These are phyloP conservation scores for Paracanthobrama guichenoti DNA, from an alignment of 2,113 vertebrate species.

Conservation along the genomic window DNA sequence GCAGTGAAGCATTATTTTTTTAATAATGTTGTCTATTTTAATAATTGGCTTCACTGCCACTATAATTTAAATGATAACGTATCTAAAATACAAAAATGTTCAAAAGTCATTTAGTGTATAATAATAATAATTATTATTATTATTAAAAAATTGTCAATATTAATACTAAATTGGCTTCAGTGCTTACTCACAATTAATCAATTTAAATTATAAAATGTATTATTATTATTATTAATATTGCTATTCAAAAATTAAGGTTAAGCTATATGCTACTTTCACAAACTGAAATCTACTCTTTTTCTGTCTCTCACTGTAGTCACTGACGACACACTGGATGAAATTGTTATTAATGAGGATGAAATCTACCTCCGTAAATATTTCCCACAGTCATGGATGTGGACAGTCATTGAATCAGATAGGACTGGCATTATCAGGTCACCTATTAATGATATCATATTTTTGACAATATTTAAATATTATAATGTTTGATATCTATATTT, in stretches of 20 bases:
- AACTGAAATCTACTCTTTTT: neutral
- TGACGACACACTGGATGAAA: neutral
- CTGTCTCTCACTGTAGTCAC: neutral
- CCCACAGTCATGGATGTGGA: constrained; percentile 66
- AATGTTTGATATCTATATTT: too few species aligned
- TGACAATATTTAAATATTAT: too few species aligned
- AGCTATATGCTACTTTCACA: neutral
- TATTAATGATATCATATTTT: too few species aligned
- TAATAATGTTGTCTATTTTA: too few species aligned
- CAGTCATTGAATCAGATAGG: neutral
- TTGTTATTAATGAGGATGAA: constrained; percentile 36
- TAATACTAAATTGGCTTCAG: too few species aligned
- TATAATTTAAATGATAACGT: too few species aligned
- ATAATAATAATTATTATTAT: too few species aligned
- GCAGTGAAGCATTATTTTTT: neutral
- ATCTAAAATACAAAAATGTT: too few species aligned
- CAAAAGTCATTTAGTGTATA: too few species aligned
- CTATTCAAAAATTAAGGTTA: neutral
- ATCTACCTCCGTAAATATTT: constrained; percentile 57
- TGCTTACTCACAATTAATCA: too few species aligned
- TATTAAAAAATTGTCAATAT: too few species aligned
- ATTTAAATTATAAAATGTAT: neutral
- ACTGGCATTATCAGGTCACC: constrained; percentile 54
- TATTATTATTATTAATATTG: neutral
- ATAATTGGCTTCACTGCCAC: too few species aligned